Evolutionary conservation across 1,140 invertebrate genomes (phyloP), one percentile per base, ranked within the genome.

Genomic region (Pseudomyrmex concolor): DNA sequence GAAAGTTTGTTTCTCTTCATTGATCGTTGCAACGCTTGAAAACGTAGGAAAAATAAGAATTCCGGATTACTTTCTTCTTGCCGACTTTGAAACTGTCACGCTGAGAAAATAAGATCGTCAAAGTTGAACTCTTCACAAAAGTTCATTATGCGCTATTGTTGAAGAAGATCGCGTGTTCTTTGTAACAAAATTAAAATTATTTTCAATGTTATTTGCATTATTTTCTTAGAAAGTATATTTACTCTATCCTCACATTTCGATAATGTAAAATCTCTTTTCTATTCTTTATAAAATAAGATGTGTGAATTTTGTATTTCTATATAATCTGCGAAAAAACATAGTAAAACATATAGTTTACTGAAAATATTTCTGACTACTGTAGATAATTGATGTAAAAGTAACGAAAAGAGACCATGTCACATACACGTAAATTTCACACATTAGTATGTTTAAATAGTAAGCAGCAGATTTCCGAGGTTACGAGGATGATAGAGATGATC

Each of bases 21-120:
- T 54, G 13, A 17, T 15, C 22, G 43, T 34, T 15, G 55, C 48
- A 12, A 80, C 62, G 70, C 85, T 85, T 90, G 72, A 83, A 90
- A 89, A 81, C 81, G 70, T n/a, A 84, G 51, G 68, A 68, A 84
- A 70, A 80, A 84, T 62, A 76, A 84, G 62, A 43, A 67, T 77
- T 77, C 73, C 25, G 54, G 54, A 80, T 68, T 74, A 86, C 72
- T 85, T 81, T 74, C 86, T 73, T 86, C 63, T 15, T 51, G 55
- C 66, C 43, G 48, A 62, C 60, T 73, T n/a, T 2, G 43, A 73
- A 12, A 50, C 55, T 62, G 68, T 80, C 82, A 77, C 62, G 72
- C 43, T 54, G 85, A 67, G 85, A 87, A 87, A 87, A 81, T 84
- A 43, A 9, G n/a, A 57, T 51, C 48, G 60, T 2, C 25, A 50